Base-by-base conservation (phyloP, 2,797 vertebrate species). In the Ispidina lecontei region DNA sequence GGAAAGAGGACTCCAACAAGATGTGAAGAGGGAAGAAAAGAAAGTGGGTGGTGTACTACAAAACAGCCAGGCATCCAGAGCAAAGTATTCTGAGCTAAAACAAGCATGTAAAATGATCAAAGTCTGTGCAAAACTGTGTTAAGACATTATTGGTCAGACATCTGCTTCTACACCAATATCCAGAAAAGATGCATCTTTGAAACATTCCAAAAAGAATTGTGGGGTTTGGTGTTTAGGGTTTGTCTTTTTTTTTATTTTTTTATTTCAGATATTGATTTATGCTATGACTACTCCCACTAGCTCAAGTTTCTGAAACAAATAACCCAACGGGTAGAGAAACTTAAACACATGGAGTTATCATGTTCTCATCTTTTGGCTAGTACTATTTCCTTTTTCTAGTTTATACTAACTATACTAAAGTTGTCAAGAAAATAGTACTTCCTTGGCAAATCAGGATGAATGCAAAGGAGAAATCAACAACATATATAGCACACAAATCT, bases 271-370 rank as follows among this genome's bases (percentile, higher is more conserved):
- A 79, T 52, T 64, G 73, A 95, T 91, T 94, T 91, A 88, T 33
- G 47, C 89, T 86, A 20, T 4, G 0, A 18, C 12, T 76, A 56
- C 44, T 91, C 47, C 31, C 49, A 64, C 39, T 41, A 79, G 74
- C 44, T 84, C 89, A 91, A 59, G 78, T 93, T 93, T 95, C 95
- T 8, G 47, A 94, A 96, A 95, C 70, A 97, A 96, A 93, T 83
- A 96, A 96, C 25, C 68, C 46, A 44, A 70, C 47, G 23, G 9
- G 79, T 82, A 69, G n/a, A 91, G 84, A 82, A 89, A 76, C 62
- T 92, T 94, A 94, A 97, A 94, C 94, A 95, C 93, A 93, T 3
- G 21, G 58, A 91, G 74, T 33, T 88, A 84, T 90, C 79, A 73
- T 13, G 78, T 73, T 93, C 89, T 81, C 79, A 79, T 95, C 71